Evolutionary conservation across 2,113 vertebrate species (phyloP), one percentile per base, ranked within the genome.

Genomic region (Chlamydotis undulata): DNA sequence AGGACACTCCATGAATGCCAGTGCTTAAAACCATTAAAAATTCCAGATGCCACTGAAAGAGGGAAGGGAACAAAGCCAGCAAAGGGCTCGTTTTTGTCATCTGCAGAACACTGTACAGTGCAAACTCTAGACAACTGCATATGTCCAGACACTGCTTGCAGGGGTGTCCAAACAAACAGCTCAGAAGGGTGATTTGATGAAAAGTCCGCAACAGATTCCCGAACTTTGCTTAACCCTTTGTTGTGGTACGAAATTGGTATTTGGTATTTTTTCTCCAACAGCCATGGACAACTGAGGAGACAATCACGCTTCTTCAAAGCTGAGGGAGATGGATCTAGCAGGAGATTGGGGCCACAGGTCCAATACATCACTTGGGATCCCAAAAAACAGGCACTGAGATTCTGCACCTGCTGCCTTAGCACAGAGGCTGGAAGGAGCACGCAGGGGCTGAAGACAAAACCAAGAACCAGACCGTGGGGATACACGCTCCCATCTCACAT

Each of bases 401-500:
- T 63, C 56, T 21, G 10, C 56, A 63, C 19, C 25, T 57, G 41
- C 50, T 57, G 41, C 33, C 21, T 81, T 18, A 15, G 12, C 37
- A 35, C 0, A 12, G 41, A 47, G 10, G 14, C 14, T 7, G 13
- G 74, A 1, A 29, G 73, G 41, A 79, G 12, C 35, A 55, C 1
- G 1, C 15, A 13, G 0, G 23, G 37, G 28, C 25, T 49, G 55
- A 80, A 75, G 26, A 45, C 29, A 78, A 90, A 89, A 35, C 7
- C 61, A 65, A 16, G 35, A 55, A n/a, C 60, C 41, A 52, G 31
- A 50, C 10, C 2, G 2, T 2, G 11, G 9, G 5, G 39, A 50
- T 15, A 26, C 6, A 25, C 2, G 0, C 6, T 57, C 39, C 43
- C 37, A 18, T 29, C 53, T 88, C 76, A 12, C 0, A 53, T 1